phyloP scores from a whole-genome alignment of 2,888 invertebrate genomes.

The Rambutsinella grinnellia region DNA sequence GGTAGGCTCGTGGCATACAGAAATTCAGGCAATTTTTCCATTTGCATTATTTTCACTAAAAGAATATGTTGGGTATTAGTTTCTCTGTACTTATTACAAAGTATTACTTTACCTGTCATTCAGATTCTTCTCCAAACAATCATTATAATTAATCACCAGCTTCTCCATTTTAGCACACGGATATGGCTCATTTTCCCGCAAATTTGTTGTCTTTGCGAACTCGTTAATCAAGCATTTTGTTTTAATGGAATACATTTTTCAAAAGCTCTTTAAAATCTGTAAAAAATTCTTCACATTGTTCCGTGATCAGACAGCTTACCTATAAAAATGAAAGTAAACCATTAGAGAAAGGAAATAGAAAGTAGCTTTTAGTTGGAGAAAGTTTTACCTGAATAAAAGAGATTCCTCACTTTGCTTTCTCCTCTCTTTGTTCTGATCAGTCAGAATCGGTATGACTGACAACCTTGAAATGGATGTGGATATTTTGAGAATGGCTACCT shows the following conservation, averaged over 20 bases:
- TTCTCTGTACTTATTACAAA: too few species aligned
- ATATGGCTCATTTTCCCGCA: constrained; percentile 26
- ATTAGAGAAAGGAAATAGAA: too few species aligned
- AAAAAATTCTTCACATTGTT: background rate
- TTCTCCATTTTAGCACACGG: too few species aligned
- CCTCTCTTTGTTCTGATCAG: background rate
- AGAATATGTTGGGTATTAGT: too few species aligned
- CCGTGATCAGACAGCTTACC: background rate
- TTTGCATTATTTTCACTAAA: too few species aligned
- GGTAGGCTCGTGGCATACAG: too few species aligned
- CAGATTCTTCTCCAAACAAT: too few species aligned
- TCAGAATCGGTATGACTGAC: background rate
- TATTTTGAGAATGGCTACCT: background rate
- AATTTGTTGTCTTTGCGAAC: constrained; percentile 2
- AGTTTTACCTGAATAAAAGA: background rate
- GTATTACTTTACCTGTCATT: too few species aligned
- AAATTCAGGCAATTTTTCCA: too few species aligned
- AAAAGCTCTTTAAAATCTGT: background rate
- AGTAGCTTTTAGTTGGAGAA: background rate
- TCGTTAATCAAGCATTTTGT: background rate
- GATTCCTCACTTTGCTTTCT: background rate
- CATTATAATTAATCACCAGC: too few species aligned
- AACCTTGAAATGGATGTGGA: background rate
- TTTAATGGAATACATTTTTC: background rate
- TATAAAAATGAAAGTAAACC: too few species aligned